A percentile compares a stretch with the other conserved stretches of the same genome.
Evolutionary conservation across 2,797 vertebrate species (phyloP).

Genomic region (Sandelia bainsii): DNA sequence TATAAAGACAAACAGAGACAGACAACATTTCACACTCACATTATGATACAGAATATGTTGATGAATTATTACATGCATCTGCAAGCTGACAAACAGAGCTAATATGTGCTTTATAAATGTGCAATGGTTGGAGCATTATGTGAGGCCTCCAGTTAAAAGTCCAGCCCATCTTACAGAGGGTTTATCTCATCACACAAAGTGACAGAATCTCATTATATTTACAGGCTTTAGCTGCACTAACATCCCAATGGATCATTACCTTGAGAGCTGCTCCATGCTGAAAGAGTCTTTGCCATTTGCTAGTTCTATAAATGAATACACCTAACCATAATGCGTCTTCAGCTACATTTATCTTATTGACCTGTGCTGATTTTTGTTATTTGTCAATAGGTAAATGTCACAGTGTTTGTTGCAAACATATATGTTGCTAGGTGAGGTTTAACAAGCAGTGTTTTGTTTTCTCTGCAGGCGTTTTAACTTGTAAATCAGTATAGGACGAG

Average conservation of each 20-base stretch:
- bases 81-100: neutral
- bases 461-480: conserved; percentile 65
- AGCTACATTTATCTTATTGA: neutral
- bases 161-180: conserved; percentile 13
- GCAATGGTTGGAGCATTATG: neutral
- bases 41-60: conserved; percentile 7
- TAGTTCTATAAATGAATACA: conserved; percentile 9
- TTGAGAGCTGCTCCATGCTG: conserved; percentile 16
- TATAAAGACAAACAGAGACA: too few relatives aligned
- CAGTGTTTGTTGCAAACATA: conserved; percentile 1
- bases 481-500: conserved; percentile 68
- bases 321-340: neutral
- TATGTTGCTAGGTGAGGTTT: conserved; percentile 34
- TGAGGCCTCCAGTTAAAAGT: conserved; percentile 8
- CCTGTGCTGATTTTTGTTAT: conserved; percentile 5
- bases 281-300: conserved; percentile 4
- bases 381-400: neutral
- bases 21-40: too few relatives aligned
- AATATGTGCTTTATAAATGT: conserved; percentile 10
- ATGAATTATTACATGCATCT: conserved; percentile 9
- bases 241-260: conserved; percentile 32
- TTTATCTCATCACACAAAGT: conserved; percentile 57
- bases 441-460: conserved; percentile 19
- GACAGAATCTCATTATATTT: conserved; percentile 60
- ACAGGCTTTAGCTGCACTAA: conserved; percentile 28